Evolutionary conservation across 1,140 invertebrate genomes (phyloP).

Genomic region (Heliothis subflexa): DNA sequence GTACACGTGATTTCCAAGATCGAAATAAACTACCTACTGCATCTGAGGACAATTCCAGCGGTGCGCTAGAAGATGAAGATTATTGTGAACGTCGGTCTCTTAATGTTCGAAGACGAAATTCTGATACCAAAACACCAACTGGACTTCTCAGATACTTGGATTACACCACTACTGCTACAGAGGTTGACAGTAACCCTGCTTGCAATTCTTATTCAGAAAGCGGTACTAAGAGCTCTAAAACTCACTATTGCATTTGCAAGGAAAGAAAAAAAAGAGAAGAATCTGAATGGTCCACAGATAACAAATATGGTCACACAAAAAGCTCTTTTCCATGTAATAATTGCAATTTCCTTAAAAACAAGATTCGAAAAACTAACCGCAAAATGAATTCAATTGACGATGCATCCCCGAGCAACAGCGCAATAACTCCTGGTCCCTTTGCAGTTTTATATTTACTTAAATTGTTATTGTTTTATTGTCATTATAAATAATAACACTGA

Average conservation of each 20-base stretch:
- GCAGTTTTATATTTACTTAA: conserved; percentile 22
- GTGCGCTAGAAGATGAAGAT: conserved; percentile 63
- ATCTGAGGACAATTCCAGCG: not conserved
- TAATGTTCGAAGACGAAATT: conserved; percentile 64
- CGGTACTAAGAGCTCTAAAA: conserved; percentile 4
- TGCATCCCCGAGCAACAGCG: conserved; percentile 65
- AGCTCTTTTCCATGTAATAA: conserved; percentile 58
- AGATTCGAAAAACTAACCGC: conserved; percentile 57
- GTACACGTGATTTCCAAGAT: conserved; percentile 73
- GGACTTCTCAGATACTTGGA: not conserved
- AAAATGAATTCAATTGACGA: conserved; percentile 48
- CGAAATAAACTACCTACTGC: conserved; percentile 69
- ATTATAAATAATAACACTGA: conserved; percentile 16
- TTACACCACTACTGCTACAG: not conserved
- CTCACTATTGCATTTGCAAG: conserved; percentile 51
- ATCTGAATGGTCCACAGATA: not conserved
- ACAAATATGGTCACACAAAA: conserved; percentile 33
- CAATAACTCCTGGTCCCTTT: conserved; percentile 18
- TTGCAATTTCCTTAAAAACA: conserved; percentile 67
- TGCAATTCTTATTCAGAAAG: not conserved
- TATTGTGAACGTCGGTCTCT: conserved; percentile 80
- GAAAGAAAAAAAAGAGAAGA: conserved; percentile 56
- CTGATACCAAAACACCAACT: conserved; percentile 16
- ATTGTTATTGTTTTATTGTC: not conserved
- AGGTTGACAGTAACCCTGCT: not conserved